Evolutionary conservation across 1,140 invertebrate species (phyloP).

Genomic region (Drosophila lini): DNA sequence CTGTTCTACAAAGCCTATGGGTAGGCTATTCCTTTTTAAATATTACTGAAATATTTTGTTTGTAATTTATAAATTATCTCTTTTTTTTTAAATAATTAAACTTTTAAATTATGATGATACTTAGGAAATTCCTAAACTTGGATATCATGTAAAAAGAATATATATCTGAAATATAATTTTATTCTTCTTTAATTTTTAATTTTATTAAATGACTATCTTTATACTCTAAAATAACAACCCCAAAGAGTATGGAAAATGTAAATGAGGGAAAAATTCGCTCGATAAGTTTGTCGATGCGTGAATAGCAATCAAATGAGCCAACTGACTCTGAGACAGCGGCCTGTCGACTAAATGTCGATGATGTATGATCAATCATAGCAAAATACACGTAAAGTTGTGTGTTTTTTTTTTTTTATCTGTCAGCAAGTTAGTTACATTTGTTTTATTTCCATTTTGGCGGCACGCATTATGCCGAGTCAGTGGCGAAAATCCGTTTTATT

Average conservation of each 20-base stretch:
- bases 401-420: neutral
- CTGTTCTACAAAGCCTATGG: neutral
- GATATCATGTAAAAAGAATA: neutral
- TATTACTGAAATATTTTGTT: neutral
- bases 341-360: constrained; percentile 32
- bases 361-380: constrained; percentile 31
- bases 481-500: constrained; percentile 32
- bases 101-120: too few species aligned
- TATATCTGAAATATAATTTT: neutral
- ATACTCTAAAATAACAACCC: neutral
- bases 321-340: constrained; percentile 14
- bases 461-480: constrained; percentile 21
- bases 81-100: neutral
- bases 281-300: constrained; percentile 44
- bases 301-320: constrained; percentile 54
- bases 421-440: constrained; percentile 18
- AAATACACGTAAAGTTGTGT: constrained; percentile 13
- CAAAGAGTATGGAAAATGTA: constrained; percentile 27
- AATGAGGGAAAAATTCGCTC: constrained; percentile 29
- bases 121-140: neutral
- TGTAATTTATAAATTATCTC: neutral
- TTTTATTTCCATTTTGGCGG: constrained; percentile 10
- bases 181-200: neutral
- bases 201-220: neutral
- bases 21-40: neutral